Evolutionary conservation across 2,888 invertebrate genomes (phyloP), one percentile per base, ranked within the genome.

Genomic region (Apeira syringaria): DNA sequence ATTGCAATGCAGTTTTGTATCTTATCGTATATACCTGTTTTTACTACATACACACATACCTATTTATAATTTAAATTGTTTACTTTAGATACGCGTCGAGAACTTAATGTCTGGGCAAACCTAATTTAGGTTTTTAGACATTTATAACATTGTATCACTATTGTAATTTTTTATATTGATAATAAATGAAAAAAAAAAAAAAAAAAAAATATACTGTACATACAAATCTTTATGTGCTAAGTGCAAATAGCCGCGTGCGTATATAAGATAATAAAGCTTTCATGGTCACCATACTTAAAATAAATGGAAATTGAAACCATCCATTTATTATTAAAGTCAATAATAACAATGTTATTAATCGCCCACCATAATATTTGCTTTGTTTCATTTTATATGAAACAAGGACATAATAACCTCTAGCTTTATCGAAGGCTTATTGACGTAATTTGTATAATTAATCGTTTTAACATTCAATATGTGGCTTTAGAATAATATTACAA

Each of bases 261-360:
- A 7, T 7, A 11, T 22, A 20, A 29, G 45, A 51, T 46, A 53
- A 36, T 26, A 26, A 32, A 8, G 28, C 37, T 38, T 49, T 43
- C 50, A 43, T 42, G 47, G 45, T 50, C 47, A 17, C 24, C 3
- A 30, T 12, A 35, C 7, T 11, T 34, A 41, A 22, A 41, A 49
- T 41, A 46, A 37, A 54, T 34, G 6, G 8, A 28, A 20, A 32
- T 20, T 37, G 8, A 32, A 36, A 11, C 9, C 11, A 12, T 5
- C n/a, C n/a, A 17, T 32, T 31, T 7, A 18, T 24, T 31, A 10
- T 17, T n/a, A 9, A 20, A 24, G 24, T 13, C 27, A 39, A 31
- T 22, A 29, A 22, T 25, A 9, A 12, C 7, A 15, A 15, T 3
- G 5, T 2, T 6, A 18, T 2, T 18, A 6, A 6, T 2, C 2